These are phyloP conservation scores for Halcyon senegalensis DNA, from an alignment of 2,113 vertebrate genomes.

Conservation along the genomic window DNA sequence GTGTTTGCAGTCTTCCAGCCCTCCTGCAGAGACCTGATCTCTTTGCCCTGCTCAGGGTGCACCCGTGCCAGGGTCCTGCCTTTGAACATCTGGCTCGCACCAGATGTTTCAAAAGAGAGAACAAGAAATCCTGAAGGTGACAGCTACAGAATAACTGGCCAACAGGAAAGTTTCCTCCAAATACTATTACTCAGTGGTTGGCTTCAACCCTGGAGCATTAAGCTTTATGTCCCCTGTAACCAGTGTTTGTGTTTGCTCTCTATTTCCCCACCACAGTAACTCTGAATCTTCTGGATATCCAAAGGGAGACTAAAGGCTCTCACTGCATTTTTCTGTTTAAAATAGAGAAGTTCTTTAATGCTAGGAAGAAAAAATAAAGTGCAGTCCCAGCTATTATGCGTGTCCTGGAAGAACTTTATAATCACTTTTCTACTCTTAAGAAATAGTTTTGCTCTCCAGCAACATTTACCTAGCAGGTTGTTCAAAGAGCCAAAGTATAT, in stretches of 20 bases:
- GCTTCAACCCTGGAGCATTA: not conserved
- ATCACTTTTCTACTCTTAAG: not conserved
- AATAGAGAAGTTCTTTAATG: not conserved
- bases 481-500: not conserved
- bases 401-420: not conserved
- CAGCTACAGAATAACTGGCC: not conserved
- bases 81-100: not conserved
- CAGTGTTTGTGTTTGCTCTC: not conserved
- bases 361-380: not conserved
- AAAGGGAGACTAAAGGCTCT: not conserved
- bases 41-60: fast-evolving
- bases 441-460: not conserved
- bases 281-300: not conserved
- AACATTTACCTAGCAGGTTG: not conserved
- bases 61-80: fast-evolving
- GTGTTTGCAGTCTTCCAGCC: not conserved
- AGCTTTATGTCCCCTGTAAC: not conserved
- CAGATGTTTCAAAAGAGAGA: not conserved
- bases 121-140: not conserved
- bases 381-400: not conserved
- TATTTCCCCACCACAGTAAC: not conserved
- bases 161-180: not conserved
- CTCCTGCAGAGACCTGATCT: not conserved
- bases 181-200: not conserved
- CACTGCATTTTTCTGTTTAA: not conserved